These are phyloP conservation scores for Carassius gibelio DNA, from an alignment of 2,113 vertebrate species.

Conservation along the genomic window DNA sequence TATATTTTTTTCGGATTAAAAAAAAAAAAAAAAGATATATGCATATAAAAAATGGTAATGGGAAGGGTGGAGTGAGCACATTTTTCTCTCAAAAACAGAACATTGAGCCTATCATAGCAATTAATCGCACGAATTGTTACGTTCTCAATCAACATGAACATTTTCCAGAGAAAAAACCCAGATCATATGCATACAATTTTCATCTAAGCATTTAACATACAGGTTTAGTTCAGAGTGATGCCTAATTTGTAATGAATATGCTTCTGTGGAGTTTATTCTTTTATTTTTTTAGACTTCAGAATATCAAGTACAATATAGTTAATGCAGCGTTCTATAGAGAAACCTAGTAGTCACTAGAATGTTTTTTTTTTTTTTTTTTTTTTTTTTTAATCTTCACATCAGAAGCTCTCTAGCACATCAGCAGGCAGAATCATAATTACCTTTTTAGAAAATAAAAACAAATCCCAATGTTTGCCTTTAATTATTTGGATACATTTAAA, in stretches of 20 bases:
- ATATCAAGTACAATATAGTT: conserved; percentile 92
- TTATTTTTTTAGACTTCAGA: conserved; percentile 75
- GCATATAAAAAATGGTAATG: conserved; percentile 61
- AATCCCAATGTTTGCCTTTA: conserved; percentile 62
- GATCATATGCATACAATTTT: conserved; percentile 88
- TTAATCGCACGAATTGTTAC: conserved; percentile 78
- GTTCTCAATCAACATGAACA: conserved; percentile 84
- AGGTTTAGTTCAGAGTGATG: conserved; percentile 86
- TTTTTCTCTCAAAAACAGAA: conserved; percentile 50
- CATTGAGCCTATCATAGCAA: conserved; percentile 53
- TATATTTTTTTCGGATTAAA: conserved; percentile 50
- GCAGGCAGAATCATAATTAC: conserved; percentile 86
- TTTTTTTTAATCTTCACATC: conserved; percentile 85
- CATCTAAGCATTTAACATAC: conserved; percentile 92
- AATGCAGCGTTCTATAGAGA: conserved; percentile 89
- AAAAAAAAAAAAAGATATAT: conserved; percentile 63
- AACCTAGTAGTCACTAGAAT: conserved; percentile 89
- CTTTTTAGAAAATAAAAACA: conserved; percentile 69
- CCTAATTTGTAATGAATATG: conserved; percentile 87
- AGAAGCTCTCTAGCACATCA: conserved; percentile 89
- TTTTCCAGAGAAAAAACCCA: conserved; percentile 78
- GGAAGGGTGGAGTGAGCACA: conserved; percentile 49
- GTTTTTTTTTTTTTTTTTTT: conserved; percentile 80
- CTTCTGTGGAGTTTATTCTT: conserved; percentile 65
- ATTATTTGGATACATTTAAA: conserved; percentile 58